Evolutionary conservation across 1,140 invertebrate genomes (phyloP), one percentile per base, ranked within the genome.

Genomic region (Diachasma alloeum): DNA sequence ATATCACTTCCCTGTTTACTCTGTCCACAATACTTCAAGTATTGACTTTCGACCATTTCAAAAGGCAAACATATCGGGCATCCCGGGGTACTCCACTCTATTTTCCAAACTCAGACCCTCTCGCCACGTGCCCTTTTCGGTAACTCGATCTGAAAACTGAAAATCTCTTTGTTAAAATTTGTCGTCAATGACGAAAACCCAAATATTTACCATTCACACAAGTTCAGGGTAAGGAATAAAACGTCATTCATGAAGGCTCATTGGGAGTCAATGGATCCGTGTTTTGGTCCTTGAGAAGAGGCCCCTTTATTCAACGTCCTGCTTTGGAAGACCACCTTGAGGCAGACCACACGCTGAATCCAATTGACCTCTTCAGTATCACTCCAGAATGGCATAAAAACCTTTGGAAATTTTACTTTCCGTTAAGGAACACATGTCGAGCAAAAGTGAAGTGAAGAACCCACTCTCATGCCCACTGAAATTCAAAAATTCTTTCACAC

Each of bases 321-420:
- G 31, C 36, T 15, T 68, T 39, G n/a, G 36, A 68, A 15, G 66
- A 68, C 66, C 66, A 68, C 66, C 66, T 37, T 68, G 31, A 68
- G 66, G 31, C 36, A 36, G 36, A 68, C 26, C 36, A 19, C 66
- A 68, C 31, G 36, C 36, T 68, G 36, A 68, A 37, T 68, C n/a
- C 66, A 68, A 37, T 36, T 68, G 66, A 68, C 66, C 66, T 68
- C 66, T 66, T 39, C 36, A 68, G 10, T 68, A 68, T 68, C 66
- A 68, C 66, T 68, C 66, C 36, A 68, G 36, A 68, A 68, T 68
- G 26, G 31, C n/a, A 68, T 19, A 39, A 68, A 68, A 37, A 15
- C 31, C 26, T 36, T 37, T 68, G 36, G 17, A 68, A 68, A 68
- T 36, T 39, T 68, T 37, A 68, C 36, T 39, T 39, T 68, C 36